Base-by-base conservation (phyloP, 1,140 invertebrate genomes). In the Neodiprion fabricii region DNA sequence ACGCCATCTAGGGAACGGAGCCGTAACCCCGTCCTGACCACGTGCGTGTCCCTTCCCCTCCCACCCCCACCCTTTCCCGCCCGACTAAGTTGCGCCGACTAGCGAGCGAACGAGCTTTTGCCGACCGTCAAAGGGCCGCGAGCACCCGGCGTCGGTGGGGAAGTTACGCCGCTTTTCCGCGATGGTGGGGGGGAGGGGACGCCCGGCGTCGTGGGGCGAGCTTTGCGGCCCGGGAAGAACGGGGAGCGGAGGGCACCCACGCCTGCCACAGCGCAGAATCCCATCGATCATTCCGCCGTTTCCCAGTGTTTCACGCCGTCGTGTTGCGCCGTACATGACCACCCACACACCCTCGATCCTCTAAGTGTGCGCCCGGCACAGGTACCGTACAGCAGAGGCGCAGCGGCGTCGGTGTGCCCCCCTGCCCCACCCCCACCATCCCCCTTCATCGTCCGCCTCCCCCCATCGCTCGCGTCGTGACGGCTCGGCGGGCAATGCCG, bases 241-340 rank as follows among this genome's bases (percentile, higher is more conserved):
- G 12, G 74, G 49, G 71, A 21, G 67, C 23, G 72, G 72, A 72
- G 47, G 66, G 78, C 76, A 78, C 72, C 79, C 77, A 80, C 83
- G 84, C 82, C 80, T 74, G 77, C 79, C 77, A 87, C 82, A 78
- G 87, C 87, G 87, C 86, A 87, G 86, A 87, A 87, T 87, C 87
- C 84, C 86, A 88, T 88, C 86, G 86, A 88, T 88, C 87, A 88
- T 88, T 86, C 82, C 78, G 76, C 80, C 83, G 84, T 87, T 85
- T 84, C 80, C 77, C 84, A 82, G 81, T 85, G 86, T 82, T 86
- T 84, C 83, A 83, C 81, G 82, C 82, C 83, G 83, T 80, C 81
- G 82, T 86, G 84, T 85, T 84, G 82, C 81, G 84, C 81, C 77
- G 82, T 79, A 77, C 72, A 79, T 74, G 78, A 77, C 75, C 75